phyloP scores from a whole-genome alignment of 2,888 invertebrate species.

The Cacoxenus indagator region DNA sequence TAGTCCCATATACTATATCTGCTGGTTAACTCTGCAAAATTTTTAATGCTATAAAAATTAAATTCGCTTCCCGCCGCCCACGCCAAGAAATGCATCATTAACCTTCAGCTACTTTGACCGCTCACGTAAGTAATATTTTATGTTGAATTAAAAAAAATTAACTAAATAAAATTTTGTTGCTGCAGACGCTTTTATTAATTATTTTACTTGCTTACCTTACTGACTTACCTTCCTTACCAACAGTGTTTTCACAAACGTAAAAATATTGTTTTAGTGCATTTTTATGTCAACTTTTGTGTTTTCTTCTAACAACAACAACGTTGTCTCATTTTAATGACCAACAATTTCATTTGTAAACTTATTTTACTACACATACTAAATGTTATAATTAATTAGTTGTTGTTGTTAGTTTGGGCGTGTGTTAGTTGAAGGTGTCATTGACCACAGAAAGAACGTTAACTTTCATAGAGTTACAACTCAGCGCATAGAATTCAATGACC shows the following conservation, averaged over 20 bases:
- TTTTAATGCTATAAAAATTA: background rate
- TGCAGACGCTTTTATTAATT: background rate
- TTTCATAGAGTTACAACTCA: background rate
- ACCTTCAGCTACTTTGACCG: background rate
- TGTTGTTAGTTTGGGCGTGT: too few species aligned
- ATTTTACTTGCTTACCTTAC: background rate
- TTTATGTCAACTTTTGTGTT: background rate
- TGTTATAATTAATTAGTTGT: background rate
- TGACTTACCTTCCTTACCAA: too few species aligned
- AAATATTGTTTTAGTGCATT: background rate
- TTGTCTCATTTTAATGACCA: background rate
- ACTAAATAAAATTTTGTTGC: background rate
- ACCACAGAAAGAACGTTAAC: background rate
- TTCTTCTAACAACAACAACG: background rate
- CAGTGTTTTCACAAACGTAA: background rate
- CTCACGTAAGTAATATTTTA: background rate
- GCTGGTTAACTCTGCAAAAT: background rate
- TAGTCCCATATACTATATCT: too few species aligned
- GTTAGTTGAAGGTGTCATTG: constrained; percentile 2
- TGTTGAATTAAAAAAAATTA: background rate
- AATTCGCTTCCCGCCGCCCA: background rate
- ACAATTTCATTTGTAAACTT: background rate
- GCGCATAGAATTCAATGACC: background rate
- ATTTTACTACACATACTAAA: background rate
- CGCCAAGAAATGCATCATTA: background rate